Conservation (phyloP, 2,797 vertebrate genomes). For the Glyptemys insculpta region DNA sequence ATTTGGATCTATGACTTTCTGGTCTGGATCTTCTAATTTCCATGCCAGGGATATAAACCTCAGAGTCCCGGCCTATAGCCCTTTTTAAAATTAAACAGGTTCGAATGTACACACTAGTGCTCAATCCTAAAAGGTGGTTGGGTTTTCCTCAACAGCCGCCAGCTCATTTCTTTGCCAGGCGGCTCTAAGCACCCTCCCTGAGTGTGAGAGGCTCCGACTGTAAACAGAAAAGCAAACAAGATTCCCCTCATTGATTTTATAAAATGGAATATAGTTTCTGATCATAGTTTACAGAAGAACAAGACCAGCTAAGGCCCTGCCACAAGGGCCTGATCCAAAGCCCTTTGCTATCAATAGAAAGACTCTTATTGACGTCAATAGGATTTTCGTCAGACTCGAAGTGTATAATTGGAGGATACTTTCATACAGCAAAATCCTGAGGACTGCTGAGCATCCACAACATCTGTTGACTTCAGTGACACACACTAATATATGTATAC, state of each 20-base stretch:
- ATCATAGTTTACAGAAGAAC: neutral
- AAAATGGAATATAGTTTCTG: neutral
- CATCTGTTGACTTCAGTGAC: neutral
- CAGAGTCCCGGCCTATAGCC: neutral
- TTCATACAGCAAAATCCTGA: neutral
- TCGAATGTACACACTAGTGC: neutral
- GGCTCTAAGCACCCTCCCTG: neutral
- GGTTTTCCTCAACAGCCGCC: neutral
- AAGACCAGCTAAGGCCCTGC: fast-evolving
- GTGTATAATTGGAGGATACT: neutral
- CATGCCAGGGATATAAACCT: neutral
- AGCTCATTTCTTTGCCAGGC: neutral
- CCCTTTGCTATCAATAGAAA: neutral
- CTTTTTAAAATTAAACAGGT: neutral
- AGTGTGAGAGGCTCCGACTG: neutral
- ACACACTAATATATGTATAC: neutral
- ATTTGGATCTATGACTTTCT: neutral
- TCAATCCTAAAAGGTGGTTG: neutral
- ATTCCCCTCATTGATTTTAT: neutral
- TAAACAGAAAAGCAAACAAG: neutral
- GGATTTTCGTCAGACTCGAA: neutral
- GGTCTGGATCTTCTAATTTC: neutral
- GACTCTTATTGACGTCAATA: neutral
- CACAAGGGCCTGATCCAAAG: fast-evolving
- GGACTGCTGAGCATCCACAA: neutral